phyloP scores from a whole-genome alignment of 2,888 invertebrate species.

The Apeira syringaria region DNA sequence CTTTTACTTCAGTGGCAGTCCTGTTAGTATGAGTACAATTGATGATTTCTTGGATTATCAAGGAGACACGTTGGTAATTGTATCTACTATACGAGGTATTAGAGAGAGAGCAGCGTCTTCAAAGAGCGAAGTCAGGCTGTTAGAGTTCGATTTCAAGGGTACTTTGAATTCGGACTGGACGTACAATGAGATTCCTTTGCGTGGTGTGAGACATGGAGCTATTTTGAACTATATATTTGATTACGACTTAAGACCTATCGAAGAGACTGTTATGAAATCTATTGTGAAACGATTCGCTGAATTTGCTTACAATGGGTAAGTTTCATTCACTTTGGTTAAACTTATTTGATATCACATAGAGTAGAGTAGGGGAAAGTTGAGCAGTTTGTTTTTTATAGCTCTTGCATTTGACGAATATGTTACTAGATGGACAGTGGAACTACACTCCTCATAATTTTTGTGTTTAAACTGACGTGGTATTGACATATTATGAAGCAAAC shows the following conservation, averaged over 20 bases:
- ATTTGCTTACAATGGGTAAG: slow-evolving; percentile 65
- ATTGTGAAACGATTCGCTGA: slow-evolving; percentile 47
- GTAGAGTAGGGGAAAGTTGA: too few relatives aligned
- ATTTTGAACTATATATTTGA: slow-evolving; percentile 65
- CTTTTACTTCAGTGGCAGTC: slow-evolving; percentile 54
- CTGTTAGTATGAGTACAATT: slow-evolving; percentile 52
- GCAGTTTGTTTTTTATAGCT: too few relatives aligned
- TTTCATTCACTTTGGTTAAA: too few relatives aligned
- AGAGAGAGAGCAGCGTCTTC: slow-evolving; percentile 58
- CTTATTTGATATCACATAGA: too few relatives aligned
- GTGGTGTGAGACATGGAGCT: slow-evolving; percentile 62
- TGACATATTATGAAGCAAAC: too few relatives aligned
- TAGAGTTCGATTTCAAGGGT: slow-evolving; percentile 63
- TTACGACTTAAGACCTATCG: slow-evolving; percentile 46
- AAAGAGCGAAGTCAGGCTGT: slow-evolving; percentile 47
- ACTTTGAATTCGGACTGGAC: slow-evolving; percentile 57
- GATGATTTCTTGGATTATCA: slow-evolving; percentile 65
- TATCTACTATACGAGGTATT: slow-evolving; percentile 57
- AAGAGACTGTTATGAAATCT: slow-evolving; percentile 39
- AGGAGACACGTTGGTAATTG: slow-evolving; percentile 60
- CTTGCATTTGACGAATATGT: too few relatives aligned
- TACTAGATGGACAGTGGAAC: too few relatives aligned
- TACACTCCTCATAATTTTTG: too few relatives aligned
- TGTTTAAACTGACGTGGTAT: too few relatives aligned
- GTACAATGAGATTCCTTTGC: slow-evolving; percentile 51